A percentile compares a stretch with the other conserved stretches of the same genome.
phyloP scores from a whole-genome alignment of 2,888 invertebrate genomes.

The Exocentrus adspersus region DNA sequence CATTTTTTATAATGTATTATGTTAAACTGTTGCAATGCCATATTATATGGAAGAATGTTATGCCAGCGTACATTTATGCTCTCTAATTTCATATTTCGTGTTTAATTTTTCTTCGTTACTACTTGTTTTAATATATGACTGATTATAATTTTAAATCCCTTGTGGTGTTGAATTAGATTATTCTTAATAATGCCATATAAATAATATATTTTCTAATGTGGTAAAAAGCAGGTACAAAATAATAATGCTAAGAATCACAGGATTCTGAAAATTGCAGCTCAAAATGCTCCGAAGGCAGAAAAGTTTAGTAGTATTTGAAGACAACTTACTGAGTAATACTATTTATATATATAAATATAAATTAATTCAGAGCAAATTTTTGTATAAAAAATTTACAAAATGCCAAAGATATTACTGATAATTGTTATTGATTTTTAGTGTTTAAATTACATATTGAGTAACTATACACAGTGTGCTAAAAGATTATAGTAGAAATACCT shows the following conservation, averaged over 20 bases:
- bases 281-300: constrained; percentile 19
- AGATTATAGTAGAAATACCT: constrained; percentile 29
- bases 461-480: constrained; percentile 32
- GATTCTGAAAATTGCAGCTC: constrained; percentile 9
- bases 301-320: constrained; percentile 12
- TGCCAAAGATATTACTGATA: constrained; percentile 55
- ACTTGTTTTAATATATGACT: too few species aligned
- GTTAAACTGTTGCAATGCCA: too few species aligned
- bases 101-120: too few species aligned
- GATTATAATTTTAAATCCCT: too few species aligned
- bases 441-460: constrained; percentile 26
- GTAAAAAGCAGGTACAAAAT: too few species aligned
- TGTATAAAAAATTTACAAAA: constrained; percentile 48
- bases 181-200: too few species aligned
- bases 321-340: constrained; percentile 44
- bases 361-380: constrained; percentile 37
- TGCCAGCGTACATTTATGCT: too few species aligned
- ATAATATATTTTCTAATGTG: neutral
- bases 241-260: too few species aligned
- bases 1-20: too few species aligned
- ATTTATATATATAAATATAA: constrained; percentile 25
- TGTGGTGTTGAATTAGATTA: too few species aligned
- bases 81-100: too few species aligned
- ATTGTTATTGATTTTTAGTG: constrained; percentile 26
- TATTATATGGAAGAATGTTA: too few species aligned